phyloP scores from a whole-genome alignment of 2,888 invertebrate genomes.

The Pheosia gnoma region DNA sequence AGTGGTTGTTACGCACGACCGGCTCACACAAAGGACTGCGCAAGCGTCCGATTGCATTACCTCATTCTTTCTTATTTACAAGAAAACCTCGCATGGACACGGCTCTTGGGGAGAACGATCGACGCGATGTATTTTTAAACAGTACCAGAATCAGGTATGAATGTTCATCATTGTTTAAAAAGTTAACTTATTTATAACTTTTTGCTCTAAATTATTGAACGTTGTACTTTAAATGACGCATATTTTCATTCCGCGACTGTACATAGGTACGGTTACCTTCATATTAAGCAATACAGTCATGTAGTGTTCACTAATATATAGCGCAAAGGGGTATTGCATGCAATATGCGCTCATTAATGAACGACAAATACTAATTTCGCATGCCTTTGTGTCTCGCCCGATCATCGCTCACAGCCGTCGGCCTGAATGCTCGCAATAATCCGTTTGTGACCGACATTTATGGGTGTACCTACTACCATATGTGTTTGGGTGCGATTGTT shows the following conservation, averaged over 20 bases:
- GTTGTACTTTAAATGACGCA: no score
- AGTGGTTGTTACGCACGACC: constrained; percentile 57
- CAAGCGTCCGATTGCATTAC: constrained; percentile 46
- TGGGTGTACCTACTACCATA: constrained; percentile 22
- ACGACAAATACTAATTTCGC: constrained; percentile 68
- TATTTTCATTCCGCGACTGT: no score
- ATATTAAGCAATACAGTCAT: neutral
- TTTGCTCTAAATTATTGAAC: no score
- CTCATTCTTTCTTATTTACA: constrained; percentile 54
- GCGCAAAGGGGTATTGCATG: constrained; percentile 30
- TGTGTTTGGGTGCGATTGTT: constrained; percentile 19
- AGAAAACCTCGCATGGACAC: constrained; percentile 40
- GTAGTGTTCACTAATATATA: constrained; percentile 33
- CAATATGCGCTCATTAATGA: constrained; percentile 56
- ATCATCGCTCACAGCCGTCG: constrained; percentile 43
- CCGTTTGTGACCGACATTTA: constrained; percentile 48
- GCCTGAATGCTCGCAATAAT: constrained; percentile 47
- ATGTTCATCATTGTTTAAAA: no score
- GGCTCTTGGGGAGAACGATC: no score
- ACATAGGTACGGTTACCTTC: neutral
- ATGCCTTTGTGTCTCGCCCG: constrained; percentile 58
- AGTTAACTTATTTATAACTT: no score
- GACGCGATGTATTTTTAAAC: no score
- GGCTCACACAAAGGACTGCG: constrained; percentile 31
- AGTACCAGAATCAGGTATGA: no score